A percentile compares a stretch with the other conserved stretches of the same genome.
These are phyloP conservation scores for Heliconius himera DNA, from an alignment of 1,140 invertebrate genomes.

Conservation along the genomic window DNA sequence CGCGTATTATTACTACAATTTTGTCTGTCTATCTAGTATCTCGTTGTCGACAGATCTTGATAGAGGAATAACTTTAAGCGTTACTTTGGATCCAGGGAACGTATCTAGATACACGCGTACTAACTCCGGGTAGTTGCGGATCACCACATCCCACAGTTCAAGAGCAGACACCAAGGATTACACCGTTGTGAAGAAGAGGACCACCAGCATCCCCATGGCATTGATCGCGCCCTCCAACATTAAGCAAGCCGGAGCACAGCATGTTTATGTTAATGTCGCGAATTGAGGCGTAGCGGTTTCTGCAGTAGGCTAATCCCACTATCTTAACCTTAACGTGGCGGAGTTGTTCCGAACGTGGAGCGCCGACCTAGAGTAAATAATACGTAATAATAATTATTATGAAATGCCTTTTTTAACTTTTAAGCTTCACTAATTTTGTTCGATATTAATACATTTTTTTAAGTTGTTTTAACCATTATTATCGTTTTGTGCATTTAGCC, in stretches of 20 bases:
- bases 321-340: conserved; percentile 34
- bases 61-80: not conserved
- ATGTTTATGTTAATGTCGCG: not conserved
- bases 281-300: conserved; percentile 8
- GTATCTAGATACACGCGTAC: conserved; percentile 31
- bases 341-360: conserved; percentile 26
- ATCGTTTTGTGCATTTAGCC: too few species aligned
- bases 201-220: conserved; percentile 32
- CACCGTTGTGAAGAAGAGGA: conserved; percentile 34
- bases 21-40: too few species aligned
- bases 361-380: not conserved
- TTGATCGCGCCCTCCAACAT: conserved; percentile 13
- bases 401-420: too few species aligned
- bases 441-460: too few species aligned
- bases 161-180: conserved; percentile 32
- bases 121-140: conserved; percentile 32
- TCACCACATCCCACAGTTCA: conserved; percentile 28
- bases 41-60: too few species aligned
- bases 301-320: conserved; percentile 25
- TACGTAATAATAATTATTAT: not conserved
- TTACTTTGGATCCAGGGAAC: conserved; percentile 29
- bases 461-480: too few species aligned
- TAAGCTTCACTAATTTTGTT: too few species aligned
- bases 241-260: conserved; percentile 27
- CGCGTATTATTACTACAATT: too few species aligned